These are phyloP conservation scores for Aphrocallistes beatrix DNA, from an alignment of 37 sponge, comb jelly and placozoan species.

Conservation along the genomic window DNA sequence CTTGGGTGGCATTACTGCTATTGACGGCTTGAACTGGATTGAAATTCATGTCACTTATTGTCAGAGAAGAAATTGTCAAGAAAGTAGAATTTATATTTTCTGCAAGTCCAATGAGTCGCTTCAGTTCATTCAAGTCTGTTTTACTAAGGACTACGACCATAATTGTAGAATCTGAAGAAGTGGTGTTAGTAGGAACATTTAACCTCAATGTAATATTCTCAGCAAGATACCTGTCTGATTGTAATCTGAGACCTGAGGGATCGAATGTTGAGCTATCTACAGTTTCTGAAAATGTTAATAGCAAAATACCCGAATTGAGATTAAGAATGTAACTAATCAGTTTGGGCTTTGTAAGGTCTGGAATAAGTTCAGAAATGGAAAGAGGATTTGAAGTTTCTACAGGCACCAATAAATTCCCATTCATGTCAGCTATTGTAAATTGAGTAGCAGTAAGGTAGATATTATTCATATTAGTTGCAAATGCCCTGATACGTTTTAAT, in stretches of 20 bases:
- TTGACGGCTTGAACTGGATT: slow-evolving; percentile 32
- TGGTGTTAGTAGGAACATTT: slow-evolving; percentile 27
- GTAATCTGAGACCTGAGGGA: slow-evolving; percentile 38
- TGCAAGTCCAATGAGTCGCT: slow-evolving; percentile 52
- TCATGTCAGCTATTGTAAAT: slow-evolving; percentile 51
- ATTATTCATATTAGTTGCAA: slow-evolving; percentile 22
- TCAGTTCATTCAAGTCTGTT: slow-evolving; percentile 61
- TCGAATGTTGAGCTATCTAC: slow-evolving; percentile 40
- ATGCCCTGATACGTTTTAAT: slow-evolving; percentile 45
- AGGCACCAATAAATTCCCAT: slow-evolving; percentile 31
- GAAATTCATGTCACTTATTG: slow-evolving; percentile 52
- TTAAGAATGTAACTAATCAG: slow-evolving; percentile 48
- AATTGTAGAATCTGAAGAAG: slow-evolving; percentile 21
- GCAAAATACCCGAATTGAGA: slow-evolving; percentile 37
- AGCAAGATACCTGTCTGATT: background rate
- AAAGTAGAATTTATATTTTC: slow-evolving; percentile 29
- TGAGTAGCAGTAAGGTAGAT: slow-evolving; percentile 52
- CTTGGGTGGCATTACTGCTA: slow-evolving; percentile 41
- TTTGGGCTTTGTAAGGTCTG: slow-evolving; percentile 48
- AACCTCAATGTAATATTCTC: background rate
- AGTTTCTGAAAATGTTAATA: slow-evolving; percentile 71
- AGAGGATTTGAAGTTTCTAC: slow-evolving; percentile 18
- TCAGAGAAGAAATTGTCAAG: slow-evolving; percentile 23
- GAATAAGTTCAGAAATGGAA: slow-evolving; percentile 13
- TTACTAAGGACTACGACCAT: slow-evolving; percentile 34